These are phyloP conservation scores for Plectropomus leopardus DNA, from an alignment of 2,113 vertebrate species.

Conservation along the genomic window DNA sequence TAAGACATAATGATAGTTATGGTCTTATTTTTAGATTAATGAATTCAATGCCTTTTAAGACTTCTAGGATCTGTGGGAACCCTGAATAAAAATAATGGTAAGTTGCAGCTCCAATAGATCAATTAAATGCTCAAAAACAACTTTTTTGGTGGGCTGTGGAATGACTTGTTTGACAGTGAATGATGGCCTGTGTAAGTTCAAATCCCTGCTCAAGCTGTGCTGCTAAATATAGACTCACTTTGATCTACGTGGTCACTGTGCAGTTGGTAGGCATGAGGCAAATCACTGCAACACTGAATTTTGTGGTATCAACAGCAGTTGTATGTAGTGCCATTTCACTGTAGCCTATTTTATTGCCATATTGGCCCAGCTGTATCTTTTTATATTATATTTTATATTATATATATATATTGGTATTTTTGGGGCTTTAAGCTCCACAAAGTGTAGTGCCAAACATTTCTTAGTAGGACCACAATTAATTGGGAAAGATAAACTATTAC, in stretches of 20 bases:
- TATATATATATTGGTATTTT: too few relatives aligned
- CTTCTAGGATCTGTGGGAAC: too few relatives aligned
- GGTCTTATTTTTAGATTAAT: too few relatives aligned
- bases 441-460: background rate
- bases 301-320: background rate
- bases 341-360: background rate
- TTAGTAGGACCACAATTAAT: background rate
- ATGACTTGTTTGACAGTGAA: background rate
- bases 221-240: background rate
- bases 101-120: background rate
- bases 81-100: too few relatives aligned
- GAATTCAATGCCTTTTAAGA: too few relatives aligned
- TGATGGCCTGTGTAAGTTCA: background rate
- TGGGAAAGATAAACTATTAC: background rate
- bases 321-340: constrained; percentile 1
- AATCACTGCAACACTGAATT: background rate
- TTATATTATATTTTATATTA: too few relatives aligned
- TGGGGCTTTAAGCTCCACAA: too few relatives aligned
- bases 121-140: background rate
- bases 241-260: background rate
- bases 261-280: background rate
- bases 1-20: too few relatives aligned
- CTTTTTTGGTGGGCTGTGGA: background rate
- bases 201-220: background rate
- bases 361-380: constrained; percentile 6